A percentile compares a stretch with the other conserved stretches of the same genome.
Evolutionary conservation across 2,797 vertebrate genomes (phyloP).

Genomic region (Triplophysa bombifrons): DNA sequence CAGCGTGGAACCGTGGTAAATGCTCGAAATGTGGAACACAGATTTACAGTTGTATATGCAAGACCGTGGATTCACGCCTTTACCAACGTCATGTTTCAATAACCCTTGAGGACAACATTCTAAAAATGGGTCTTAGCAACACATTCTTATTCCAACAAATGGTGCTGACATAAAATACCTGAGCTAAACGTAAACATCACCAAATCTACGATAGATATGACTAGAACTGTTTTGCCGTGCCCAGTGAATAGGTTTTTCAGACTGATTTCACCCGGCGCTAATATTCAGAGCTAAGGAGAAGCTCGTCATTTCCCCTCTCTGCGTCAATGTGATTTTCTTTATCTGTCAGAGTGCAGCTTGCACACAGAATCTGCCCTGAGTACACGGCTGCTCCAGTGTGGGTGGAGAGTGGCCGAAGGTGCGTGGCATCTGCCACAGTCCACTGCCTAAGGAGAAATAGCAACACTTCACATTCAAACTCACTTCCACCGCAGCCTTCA

Average conservation of each 20-base stretch:
- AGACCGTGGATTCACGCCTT: conserved; percentile 41
- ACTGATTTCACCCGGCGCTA: conserved; percentile 45
- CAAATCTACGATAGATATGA: conserved; percentile 46
- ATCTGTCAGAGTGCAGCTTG: conserved; percentile 84
- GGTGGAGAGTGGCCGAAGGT: conserved; percentile 84
- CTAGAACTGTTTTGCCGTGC: conserved; percentile 38
- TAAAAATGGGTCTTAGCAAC: conserved; percentile 53
- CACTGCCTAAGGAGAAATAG: conserved; percentile 81
- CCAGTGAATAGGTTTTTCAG: conserved; percentile 39
- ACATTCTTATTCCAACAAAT: conserved; percentile 13
- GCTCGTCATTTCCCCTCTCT: conserved; percentile 51
- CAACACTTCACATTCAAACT: conserved; percentile 79
- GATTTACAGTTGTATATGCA: conserved; percentile 44
- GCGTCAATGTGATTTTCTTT: conserved; percentile 85
- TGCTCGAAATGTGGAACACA: conserved; percentile 20
- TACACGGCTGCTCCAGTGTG: conserved; percentile 78
- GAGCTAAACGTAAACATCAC: conserved; percentile 15
- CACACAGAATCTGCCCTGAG: conserved; percentile 80
- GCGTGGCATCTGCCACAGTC: conserved; percentile 83
- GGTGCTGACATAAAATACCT: conserved; percentile 21
- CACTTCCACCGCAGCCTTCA: conserved; percentile 77
- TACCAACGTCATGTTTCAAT: conserved; percentile 50
- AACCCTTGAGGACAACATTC: conserved; percentile 40
- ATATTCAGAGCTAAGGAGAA: conserved; percentile 52
- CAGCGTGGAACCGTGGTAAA: conserved; percentile 30